Evolutionary conservation across 2,797 vertebrate genomes (phyloP), one percentile per base, ranked within the genome.

Genomic region (Orientallactaga sibirica): DNA sequence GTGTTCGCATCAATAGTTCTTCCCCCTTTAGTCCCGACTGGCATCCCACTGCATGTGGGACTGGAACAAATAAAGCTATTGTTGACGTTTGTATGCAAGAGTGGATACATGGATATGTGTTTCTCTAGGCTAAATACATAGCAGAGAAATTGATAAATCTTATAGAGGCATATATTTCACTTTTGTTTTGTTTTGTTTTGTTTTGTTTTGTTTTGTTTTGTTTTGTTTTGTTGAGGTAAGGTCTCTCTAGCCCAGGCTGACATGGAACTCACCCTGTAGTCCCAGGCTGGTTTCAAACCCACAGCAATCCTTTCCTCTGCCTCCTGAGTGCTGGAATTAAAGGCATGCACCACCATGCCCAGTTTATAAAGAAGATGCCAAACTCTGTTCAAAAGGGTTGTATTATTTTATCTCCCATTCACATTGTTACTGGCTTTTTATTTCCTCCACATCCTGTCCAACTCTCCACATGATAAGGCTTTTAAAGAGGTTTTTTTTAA

Each of bases 21-120:
- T 24, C 37, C 22, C 27, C 41, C 80, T 94, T 79, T 70, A 43
- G 33, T 94, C 55, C 55, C 71, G 27, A 58, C 66, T 25, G 25
- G 19, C 55, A 55, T 62, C 37, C 55, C 24, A 7, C 18, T 81
- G 5, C 58, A 7, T 48, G 12, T 25, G 61, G 2, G 6, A 24
- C 37, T 70, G 58, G 29, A 8, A 79, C 19, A 88, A 68, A 75
- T 80, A 61, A 84, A 85, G 58, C 88, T 88, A 20, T 83, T 86
- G 24, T 62, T 66, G 86, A 62, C 62, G 71, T 75, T 37, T 92
- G 71, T 41, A 7, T 62, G 52, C 64, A 82, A 18, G 7, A 25
- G 19, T 92, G 15, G 19, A 22, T 55, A 37, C 18, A 14, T 74
- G 24, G 41, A 41, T 64, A 41, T 64, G 24, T 74, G 20, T 81